Evolutionary conservation across 1,140 invertebrate species (phyloP).

Genomic region (Plectus sambesii): DNA sequence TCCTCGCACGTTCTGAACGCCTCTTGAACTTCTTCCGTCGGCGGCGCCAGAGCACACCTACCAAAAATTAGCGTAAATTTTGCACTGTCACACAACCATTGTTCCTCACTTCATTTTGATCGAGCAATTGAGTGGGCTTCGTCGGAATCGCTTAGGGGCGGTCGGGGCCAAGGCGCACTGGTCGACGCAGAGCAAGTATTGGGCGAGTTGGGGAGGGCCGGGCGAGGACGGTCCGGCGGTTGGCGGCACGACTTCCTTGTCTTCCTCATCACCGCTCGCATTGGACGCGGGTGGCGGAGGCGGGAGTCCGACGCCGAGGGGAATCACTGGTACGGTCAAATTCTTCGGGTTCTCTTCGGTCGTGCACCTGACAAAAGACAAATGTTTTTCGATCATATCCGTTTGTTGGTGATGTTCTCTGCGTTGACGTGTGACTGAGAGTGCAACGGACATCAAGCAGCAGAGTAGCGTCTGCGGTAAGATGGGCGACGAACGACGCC

Average conservation of each 20-base stretch:
- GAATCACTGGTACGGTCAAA: conserved; percentile 24
- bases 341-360: conserved; percentile 19
- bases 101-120: conserved; percentile 37
- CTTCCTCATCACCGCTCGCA: conserved; percentile 4
- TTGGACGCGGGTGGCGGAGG: conserved; percentile 12
- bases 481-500: no score
- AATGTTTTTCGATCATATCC: conserved; percentile 14
- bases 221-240: conserved; percentile 2
- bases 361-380: conserved; percentile 17
- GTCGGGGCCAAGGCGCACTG: conserved; percentile 32
- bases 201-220: conserved; percentile 23
- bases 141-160: conserved; percentile 8
- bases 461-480: no score
- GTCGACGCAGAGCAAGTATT: conserved; percentile 41
- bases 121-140: conserved; percentile 37
- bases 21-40: conserved; percentile 29
- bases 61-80: conserved; percentile 8
- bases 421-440: no score
- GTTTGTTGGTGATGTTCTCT: no score
- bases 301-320: conserved; percentile 22
- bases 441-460: no score
- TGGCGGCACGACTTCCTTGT: not conserved
- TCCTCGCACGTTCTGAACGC: conserved; percentile 41
- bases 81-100: not conserved
- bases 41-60: conserved; percentile 41